phyloP scores from a whole-genome alignment of 1,140 invertebrate species.

The Drosophila kohkoa region DNA sequence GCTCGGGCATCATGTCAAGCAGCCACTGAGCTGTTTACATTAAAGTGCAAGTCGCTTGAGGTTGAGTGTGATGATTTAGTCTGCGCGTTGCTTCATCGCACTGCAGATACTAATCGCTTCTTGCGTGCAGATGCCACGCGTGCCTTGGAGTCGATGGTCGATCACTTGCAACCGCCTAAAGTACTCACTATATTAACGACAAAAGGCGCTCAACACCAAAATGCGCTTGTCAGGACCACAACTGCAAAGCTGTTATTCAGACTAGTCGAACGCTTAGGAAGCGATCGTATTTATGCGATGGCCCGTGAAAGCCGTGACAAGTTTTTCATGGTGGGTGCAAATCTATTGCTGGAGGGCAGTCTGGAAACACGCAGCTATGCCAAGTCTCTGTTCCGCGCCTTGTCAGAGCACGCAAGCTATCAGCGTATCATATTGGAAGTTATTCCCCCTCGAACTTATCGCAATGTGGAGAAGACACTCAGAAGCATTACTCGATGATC shows the following conservation, averaged over 20 bases:
- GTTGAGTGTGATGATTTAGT: slow-evolving; percentile 95
- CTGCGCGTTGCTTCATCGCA: slow-evolving; percentile 92
- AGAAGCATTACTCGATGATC: slow-evolving; percentile 63
- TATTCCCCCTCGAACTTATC: slow-evolving; percentile 87
- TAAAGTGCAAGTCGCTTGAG: slow-evolving; percentile 90
- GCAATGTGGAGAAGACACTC: slow-evolving; percentile 89
- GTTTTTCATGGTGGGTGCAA: slow-evolving; percentile 91
- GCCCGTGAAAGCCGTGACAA: slow-evolving; percentile 92
- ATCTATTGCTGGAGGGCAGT: slow-evolving; percentile 93
- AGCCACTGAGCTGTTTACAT: slow-evolving; percentile 90
- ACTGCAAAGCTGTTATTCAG: slow-evolving; percentile 92
- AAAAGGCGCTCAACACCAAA: slow-evolving; percentile 91
- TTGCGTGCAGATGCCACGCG: slow-evolving; percentile 93
- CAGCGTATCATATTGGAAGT: slow-evolving; percentile 88
- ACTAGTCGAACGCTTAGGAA: slow-evolving; percentile 90
- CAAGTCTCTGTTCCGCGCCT: slow-evolving; percentile 87
- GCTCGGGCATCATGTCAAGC: slow-evolving; percentile 93
- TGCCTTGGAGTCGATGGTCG: slow-evolving; percentile 93
- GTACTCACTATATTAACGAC: slow-evolving; percentile 85
- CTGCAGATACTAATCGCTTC: slow-evolving; percentile 97
- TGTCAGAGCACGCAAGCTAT: slow-evolving; percentile 88
- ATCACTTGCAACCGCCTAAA: slow-evolving; percentile 88
- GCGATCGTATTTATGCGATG: slow-evolving; percentile 90
- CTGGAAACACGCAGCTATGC: slow-evolving; percentile 92
- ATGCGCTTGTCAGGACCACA: slow-evolving; percentile 92